Base-by-base conservation (phyloP, 2,888 invertebrate genomes). In the Amiota mariae region DNA sequence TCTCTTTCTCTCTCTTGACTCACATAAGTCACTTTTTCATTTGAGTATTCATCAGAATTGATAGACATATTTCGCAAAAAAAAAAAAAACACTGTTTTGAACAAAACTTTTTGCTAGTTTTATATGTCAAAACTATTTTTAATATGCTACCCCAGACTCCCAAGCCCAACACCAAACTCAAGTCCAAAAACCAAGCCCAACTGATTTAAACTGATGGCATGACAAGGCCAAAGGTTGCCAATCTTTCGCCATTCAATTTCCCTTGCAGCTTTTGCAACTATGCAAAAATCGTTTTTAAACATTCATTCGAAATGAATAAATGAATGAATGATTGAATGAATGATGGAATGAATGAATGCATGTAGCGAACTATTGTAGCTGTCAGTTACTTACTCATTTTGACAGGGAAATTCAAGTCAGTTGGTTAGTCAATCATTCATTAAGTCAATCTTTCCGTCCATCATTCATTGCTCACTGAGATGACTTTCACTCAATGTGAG, bases 41-140 rank as follows among this genome's bases (percentile, higher is more conserved):
- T 36, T 36, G 36, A 36, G 36, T 36, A 36, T n/a, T n/a, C n/a
- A n/a, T 6, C 36, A 36, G 2, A 20, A 1, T 8, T 57, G 57
- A 57, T 20, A 57, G 20, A 59, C 59, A 59, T 59, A 20, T 59
- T 18, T n/a, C 13, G 4, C 4, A 51, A 51, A 51, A 51, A 51
- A 51, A 51, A 51, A 51, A n/a, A n/a, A 1, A 13, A 51, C 24
- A 36, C 36, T 3, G 3, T 18, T 59, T 57, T 20, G 18, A 20
- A 18, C 6, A 36, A 36, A 36, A 48, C 15, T 66, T 66, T 66
- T 66, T 47, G 47, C 20, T 49, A 13, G 13, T 51, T 49, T 51
- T 68, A 24, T 54, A 68, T 36, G 67, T 68, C 51, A 54, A 51
- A 68, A 68, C 51, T 51, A 49, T 54, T 68, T 49, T 68, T 51